Base-by-base conservation (phyloP, 2,797 vertebrate genomes). In the Clarias laeviceps region DNA sequence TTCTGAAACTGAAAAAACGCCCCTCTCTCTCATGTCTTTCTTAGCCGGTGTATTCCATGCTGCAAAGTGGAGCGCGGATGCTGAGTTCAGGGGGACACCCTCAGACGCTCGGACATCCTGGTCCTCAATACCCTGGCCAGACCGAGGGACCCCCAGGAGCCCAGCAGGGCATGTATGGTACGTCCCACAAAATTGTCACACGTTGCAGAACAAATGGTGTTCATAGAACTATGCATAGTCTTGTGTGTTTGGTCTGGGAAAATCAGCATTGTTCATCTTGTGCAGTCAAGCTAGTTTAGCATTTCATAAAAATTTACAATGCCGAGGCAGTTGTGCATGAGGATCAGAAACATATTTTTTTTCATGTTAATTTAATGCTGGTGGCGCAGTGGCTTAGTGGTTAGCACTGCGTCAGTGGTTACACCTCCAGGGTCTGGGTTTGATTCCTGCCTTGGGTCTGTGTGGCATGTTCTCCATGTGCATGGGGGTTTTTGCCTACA, bases 121-220 rank as follows among this genome's bases (percentile, higher is more conserved):
- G 95, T 3, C 96, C 96, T 81, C 97, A 97, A 92, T 98, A 96
- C 91, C 90, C 94, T 7, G 86, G 94, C 29, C 95, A 97, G 84
- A 95, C 95, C 84, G 97, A 97, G 34, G 97, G 96, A n/a, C 93
- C 97, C 2, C 97, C 96, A 81, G 95, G 93, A 40, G 94, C 93
- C 62, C 95, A 96, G 88, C 97, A 98, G 89, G 94, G 96, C 87
- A 96, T 98, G 86, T 98, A 98, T 59, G 97, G 97, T 98, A 79
- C 86, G 88, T 79, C 73, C 64, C 61, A 34, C 8, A 24, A 5
- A 65, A 50, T 45, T 22, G 14, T 6, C 5, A n/a, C 24, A 0
- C 1, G 2, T 77, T 18, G 22, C 12, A 27, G 32, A 5, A 37
- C 15, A 40, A 27, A 7, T 22, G 14, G 45, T 54, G 45, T 22